Conservation (phyloP, 2,113 vertebrate genomes). For the Erythrocercus mccallii region DNA sequence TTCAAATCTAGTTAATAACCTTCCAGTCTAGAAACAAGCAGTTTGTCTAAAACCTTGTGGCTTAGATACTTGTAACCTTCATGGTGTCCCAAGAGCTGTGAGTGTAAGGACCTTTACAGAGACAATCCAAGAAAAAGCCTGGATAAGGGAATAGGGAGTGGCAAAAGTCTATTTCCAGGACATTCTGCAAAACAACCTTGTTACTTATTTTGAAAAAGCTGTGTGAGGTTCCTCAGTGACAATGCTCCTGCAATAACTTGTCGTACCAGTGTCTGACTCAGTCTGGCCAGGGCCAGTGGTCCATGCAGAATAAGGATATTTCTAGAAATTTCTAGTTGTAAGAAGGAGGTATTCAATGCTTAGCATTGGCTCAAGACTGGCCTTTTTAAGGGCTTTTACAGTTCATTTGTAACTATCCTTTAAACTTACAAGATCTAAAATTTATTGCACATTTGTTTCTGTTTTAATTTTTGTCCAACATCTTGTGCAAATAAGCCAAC, state of each 20-base stretch:
- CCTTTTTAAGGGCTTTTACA: background rate
- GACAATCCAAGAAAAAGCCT: background rate
- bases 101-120: background rate
- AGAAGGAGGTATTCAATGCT: background rate
- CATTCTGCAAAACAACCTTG: background rate
- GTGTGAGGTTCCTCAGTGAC: background rate
- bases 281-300: background rate
- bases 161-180: background rate
- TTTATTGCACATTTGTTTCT: slow-evolving; percentile 8
- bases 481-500: slow-evolving; percentile 11
- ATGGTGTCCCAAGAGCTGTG: background rate
- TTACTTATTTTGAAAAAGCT: background rate
- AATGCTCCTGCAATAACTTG: background rate
- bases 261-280: background rate
- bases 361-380: background rate
- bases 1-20: background rate
- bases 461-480: slow-evolving; percentile 2
- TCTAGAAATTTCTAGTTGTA: background rate
- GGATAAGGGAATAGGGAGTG: background rate
- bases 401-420: background rate
- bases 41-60: background rate
- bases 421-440: background rate
- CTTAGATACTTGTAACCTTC: background rate
- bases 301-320: background rate
- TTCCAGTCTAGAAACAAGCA: background rate